phyloP scores from a whole-genome alignment of 1,140 invertebrate species.

The Hyphantria cunea region DNA sequence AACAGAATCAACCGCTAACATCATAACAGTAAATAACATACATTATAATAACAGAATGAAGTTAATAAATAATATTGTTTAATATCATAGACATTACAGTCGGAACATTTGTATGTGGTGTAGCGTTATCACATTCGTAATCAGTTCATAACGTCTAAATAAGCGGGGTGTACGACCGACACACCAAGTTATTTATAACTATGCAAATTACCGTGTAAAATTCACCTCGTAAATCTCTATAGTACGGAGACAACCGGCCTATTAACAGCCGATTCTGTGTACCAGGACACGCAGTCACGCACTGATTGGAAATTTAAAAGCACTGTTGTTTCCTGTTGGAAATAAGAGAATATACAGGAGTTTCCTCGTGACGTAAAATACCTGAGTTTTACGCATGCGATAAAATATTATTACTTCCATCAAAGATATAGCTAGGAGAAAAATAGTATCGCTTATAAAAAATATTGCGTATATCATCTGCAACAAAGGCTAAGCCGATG shows the following conservation, averaged over 20 bases:
- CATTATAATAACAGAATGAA: conserved; percentile 13
- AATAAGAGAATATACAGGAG: conserved; percentile 16
- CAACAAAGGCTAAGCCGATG: too few relatives aligned
- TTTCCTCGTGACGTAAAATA: conserved; percentile 7
- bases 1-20: too few relatives aligned
- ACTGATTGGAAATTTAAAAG: conserved; percentile 26
- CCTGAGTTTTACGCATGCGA: too few relatives aligned
- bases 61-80: conserved; percentile 14
- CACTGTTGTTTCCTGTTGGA: conserved; percentile 12
- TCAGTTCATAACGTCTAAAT: conserved; percentile 70
- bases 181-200: conserved; percentile 57
- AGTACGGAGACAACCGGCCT: conserved; percentile 50
- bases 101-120: conserved; percentile 51
- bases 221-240: conserved; percentile 52
- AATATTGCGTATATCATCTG: too few relatives aligned
- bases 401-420: too few relatives aligned
- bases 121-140: conserved; percentile 60
- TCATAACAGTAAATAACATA: too few relatives aligned
- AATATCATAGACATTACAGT: conserved; percentile 16
- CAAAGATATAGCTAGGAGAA: too few relatives aligned
- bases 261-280: conserved; percentile 45
- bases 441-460: too few relatives aligned
- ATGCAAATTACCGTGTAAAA: conserved; percentile 57
- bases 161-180: conserved; percentile 52
- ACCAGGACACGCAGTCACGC: conserved; percentile 9